These are phyloP conservation scores for Epirrhoe tristata DNA, from an alignment of 2,888 invertebrate genomes.

Conservation along the genomic window DNA sequence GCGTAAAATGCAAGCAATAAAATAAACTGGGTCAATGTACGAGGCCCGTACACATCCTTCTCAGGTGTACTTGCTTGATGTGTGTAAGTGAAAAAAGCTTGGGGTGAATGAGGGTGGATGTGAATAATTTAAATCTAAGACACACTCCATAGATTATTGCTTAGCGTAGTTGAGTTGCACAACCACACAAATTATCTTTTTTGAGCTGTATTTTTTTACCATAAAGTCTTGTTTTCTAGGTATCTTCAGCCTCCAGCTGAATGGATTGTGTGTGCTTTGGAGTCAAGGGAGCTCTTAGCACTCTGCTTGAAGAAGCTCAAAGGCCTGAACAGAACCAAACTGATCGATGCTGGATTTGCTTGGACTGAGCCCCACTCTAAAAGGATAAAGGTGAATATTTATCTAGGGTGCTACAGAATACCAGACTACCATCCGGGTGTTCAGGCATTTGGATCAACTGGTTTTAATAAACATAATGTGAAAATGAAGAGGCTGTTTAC, in stretches of 20 bases:
- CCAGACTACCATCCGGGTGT: too few relatives aligned
- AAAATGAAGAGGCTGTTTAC: too few relatives aligned
- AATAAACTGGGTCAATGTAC: too few relatives aligned
- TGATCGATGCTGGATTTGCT: constrained; percentile 98
- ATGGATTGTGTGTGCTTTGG: constrained; percentile 94
- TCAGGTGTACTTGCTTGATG: too few relatives aligned
- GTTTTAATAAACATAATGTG: too few relatives aligned
- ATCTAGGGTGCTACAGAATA: not conserved
- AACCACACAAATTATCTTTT: not conserved
- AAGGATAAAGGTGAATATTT: constrained; percentile 91
- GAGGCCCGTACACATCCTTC: too few relatives aligned
- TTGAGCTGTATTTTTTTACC: not conserved
- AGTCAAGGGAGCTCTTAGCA: constrained; percentile 95
- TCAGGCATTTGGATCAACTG: too few relatives aligned
- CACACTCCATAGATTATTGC: too few relatives aligned
- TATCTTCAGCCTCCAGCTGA: constrained; percentile 97
- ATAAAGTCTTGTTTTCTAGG: constrained; percentile 58
- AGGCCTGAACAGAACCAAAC: constrained; percentile 94
- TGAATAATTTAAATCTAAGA: too few relatives aligned
- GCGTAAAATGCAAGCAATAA: too few relatives aligned
- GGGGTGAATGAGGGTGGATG: too few relatives aligned
- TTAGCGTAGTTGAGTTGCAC: not conserved
- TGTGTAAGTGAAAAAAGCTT: too few relatives aligned
- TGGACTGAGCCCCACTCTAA: constrained; percentile 99
- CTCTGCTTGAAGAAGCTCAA: constrained; percentile 97